These are phyloP conservation scores for Amblyjoppa fuscipennis DNA, from an alignment of 2,888 invertebrate genomes.

Conservation along the genomic window DNA sequence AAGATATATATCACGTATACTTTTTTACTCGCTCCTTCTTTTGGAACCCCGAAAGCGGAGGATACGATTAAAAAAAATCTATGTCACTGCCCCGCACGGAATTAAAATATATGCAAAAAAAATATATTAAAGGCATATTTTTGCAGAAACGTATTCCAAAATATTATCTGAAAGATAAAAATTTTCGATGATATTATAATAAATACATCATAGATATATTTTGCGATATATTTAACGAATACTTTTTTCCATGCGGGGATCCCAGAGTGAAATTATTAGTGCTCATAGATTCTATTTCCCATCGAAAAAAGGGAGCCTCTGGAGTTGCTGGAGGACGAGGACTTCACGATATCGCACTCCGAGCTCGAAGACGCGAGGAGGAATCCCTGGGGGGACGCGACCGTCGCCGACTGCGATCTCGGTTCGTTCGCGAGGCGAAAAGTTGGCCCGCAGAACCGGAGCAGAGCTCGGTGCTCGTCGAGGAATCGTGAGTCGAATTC, in stretches of 20 bases:
- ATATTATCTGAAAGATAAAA: too few species aligned
- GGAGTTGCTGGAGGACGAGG: slow-evolving; percentile 64
- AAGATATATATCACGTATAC: background rate
- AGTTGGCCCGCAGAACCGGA: slow-evolving; percentile 2
- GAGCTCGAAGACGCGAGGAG: slow-evolving; percentile 18
- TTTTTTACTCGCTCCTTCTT: background rate
- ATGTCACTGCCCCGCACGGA: too few species aligned
- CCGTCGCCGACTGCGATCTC: slow-evolving; percentile 11
- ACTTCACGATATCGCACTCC: slow-evolving; percentile 43
- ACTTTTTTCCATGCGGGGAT: background rate
- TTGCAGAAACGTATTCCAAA: too few species aligned
- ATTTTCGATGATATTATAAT: too few species aligned
- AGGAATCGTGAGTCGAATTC: slow-evolving; percentile 26
- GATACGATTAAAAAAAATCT: slow-evolving; percentile 12
- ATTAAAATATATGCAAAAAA: background rate
- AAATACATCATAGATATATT: too few species aligned
- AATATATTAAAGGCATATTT: too few species aligned
- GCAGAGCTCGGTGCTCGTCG: slow-evolving; percentile 7
- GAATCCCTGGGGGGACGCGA: slow-evolving; percentile 65
- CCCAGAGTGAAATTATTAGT: background rate
- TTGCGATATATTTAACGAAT: background rate
- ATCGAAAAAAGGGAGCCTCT: slow-evolving; percentile 38
- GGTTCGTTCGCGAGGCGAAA: slow-evolving; percentile 34
- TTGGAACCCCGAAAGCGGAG: slow-evolving; percentile 45
- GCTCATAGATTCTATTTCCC: background rate